Evolutionary conservation across 53 echinoderm and acorn worm genomes (phyloP).

Genomic region (Temnopleurus reevesii): DNA sequence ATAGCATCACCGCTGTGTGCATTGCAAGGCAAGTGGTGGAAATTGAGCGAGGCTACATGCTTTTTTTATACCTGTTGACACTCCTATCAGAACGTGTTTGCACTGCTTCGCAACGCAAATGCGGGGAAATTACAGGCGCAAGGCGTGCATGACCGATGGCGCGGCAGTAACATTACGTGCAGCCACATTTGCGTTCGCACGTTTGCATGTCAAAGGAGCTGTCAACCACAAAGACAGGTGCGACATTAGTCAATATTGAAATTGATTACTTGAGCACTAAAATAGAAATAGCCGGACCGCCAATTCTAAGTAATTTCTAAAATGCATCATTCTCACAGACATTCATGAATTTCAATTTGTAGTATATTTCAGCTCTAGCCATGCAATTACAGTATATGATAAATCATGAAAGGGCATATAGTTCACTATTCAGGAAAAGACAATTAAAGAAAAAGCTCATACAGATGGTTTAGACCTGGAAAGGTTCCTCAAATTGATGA

Average conservation of each 20-base stretch:
- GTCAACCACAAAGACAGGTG: conserved; percentile 27
- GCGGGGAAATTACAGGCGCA: conserved; percentile 19
- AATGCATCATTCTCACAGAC: neutral
- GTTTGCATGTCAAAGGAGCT: neutral
- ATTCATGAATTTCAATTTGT: too few species aligned
- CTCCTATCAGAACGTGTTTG: conserved; percentile 10
- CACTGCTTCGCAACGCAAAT: neutral
- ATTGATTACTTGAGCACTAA: conserved; percentile 4
- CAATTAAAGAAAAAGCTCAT: too few species aligned
- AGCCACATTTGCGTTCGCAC: conserved; percentile 1
- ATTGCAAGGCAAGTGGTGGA: neutral
- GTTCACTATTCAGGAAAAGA: too few species aligned
- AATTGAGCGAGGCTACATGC: conserved; percentile 37
- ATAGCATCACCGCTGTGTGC: neutral
- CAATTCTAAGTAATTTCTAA: neutral
- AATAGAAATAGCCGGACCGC: neutral
- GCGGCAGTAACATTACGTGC: neutral
- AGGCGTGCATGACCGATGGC: conserved; percentile 11
- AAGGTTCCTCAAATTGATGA: too few species aligned
- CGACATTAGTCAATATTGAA: neutral
- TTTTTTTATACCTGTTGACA: conserved; percentile 17
- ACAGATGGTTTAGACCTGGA: too few species aligned
- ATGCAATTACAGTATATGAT: too few species aligned
- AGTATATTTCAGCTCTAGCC: too few species aligned
- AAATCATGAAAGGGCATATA: too few species aligned